These are phyloP conservation scores for Eupristina koningsbergeri DNA, from an alignment of 1,140 invertebrate genomes.

Conservation along the genomic window DNA sequence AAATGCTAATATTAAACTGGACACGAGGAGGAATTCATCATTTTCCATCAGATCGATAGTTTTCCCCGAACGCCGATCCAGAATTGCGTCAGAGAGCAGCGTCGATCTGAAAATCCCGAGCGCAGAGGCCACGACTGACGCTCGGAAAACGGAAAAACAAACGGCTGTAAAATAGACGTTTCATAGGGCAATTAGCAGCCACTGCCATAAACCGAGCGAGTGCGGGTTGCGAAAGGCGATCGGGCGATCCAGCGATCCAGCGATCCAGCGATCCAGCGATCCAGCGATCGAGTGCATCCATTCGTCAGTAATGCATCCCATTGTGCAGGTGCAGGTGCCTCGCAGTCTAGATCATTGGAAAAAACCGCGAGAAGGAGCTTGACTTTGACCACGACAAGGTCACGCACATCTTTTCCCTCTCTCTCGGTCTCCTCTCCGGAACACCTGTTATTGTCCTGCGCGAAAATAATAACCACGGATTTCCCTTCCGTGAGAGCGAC, in stretches of 20 bases:
- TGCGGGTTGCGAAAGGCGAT: background rate
- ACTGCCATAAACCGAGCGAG: too few species aligned
- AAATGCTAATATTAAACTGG: background rate
- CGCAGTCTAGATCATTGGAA: constrained; percentile 27
- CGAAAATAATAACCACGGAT: constrained; percentile 17
- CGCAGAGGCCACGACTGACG: background rate
- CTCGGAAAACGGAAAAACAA: background rate
- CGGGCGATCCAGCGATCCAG: too few species aligned
- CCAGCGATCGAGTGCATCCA: background rate
- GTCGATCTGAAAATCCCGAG: background rate
- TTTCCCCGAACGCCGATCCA: background rate
- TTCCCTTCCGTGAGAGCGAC: constrained; percentile 46
- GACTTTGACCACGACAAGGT: constrained; percentile 45
- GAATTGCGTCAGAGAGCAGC: background rate
- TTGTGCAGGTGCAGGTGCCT: constrained; percentile 23
- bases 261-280: too few species aligned
- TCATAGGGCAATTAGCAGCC: background rate
- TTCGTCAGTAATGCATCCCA: background rate
- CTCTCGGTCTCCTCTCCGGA: constrained; percentile 16
- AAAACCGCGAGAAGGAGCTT: constrained; percentile 23
- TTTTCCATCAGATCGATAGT: background rate
- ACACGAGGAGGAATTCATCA: background rate
- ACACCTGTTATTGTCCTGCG: constrained; percentile 34
- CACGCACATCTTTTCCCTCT: background rate
- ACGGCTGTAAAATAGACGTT: background rate